Conservation (phyloP, 2,797 vertebrate species). For the Urosaurus nigricauda region DNA sequence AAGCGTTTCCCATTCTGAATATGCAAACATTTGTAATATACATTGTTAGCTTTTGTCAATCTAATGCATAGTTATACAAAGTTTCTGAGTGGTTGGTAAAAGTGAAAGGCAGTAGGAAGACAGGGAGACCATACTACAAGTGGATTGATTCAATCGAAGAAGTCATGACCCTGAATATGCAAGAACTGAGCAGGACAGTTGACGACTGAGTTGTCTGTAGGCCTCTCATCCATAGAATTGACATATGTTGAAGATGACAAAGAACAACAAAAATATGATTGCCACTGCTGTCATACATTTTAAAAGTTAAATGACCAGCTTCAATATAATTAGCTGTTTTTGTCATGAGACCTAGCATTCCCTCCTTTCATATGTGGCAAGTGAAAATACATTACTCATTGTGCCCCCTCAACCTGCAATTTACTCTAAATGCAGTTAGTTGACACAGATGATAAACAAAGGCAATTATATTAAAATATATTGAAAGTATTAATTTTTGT, state of each 20-base stretch:
- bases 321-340: neutral
- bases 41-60: neutral
- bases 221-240: too few species aligned
- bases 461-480: neutral
- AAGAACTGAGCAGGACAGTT: too few species aligned
- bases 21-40: slow-evolving; percentile 38
- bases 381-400: neutral
- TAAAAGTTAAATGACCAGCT: neutral
- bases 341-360: neutral
- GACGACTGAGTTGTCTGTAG: too few species aligned
- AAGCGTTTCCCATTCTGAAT: slow-evolving; percentile 38
- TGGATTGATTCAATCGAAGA: too few species aligned
- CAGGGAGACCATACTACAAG: too few species aligned
- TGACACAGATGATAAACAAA: neutral
- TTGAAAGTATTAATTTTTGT: slow-evolving; percentile 13
- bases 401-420: neutral
- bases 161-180: too few species aligned
- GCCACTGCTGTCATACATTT: slow-evolving; percentile 10
- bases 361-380: neutral
- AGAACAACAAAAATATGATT: neutral
- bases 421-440: neutral
- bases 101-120: too few species aligned
- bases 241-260: too few species aligned
- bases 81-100: too few species aligned
- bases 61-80: neutral